These are phyloP conservation scores for Autographa gamma DNA, from an alignment of 2,888 invertebrate species.

Conservation along the genomic window DNA sequence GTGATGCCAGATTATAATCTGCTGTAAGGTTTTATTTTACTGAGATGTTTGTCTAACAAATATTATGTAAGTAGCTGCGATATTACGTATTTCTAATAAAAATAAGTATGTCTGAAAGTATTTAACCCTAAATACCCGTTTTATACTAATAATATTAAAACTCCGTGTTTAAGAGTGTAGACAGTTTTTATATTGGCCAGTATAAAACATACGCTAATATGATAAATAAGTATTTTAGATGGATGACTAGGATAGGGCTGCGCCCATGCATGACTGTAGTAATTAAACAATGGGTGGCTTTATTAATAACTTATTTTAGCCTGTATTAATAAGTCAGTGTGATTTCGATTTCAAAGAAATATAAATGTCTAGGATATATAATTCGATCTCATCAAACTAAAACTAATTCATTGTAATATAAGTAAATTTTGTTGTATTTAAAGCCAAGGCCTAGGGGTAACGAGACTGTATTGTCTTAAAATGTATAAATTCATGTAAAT, in stretches of 20 bases:
- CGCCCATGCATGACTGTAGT: not conserved
- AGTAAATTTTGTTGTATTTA: not conserved
- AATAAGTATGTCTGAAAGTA: not conserved
- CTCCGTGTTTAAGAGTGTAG: not conserved
- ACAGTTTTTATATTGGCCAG: not conserved
- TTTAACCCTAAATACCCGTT: not conserved
- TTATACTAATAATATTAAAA: not conserved
- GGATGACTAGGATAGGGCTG: not conserved
- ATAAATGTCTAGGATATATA: constrained; percentile 4
- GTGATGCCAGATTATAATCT: not conserved
- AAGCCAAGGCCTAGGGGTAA: constrained; percentile 1
- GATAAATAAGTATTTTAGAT: not conserved
- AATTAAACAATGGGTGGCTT: not conserved
- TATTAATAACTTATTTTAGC: not conserved
- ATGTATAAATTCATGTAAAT: constrained; percentile 30
- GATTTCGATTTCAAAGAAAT: not conserved
- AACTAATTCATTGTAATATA: not conserved
- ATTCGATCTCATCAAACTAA: constrained; percentile 31
- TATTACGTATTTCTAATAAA: not conserved
- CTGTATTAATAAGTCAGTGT: not conserved
- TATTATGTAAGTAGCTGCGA: not conserved
- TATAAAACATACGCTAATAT: not conserved
- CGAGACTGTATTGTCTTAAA: constrained; percentile 11
- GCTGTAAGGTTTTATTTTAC: not conserved
- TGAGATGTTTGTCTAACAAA: not conserved